A percentile compares a stretch with the other conserved stretches of the same genome.
These are phyloP conservation scores for Simalia tracyae DNA, from an alignment of 2,797 vertebrate genomes.

Conservation along the genomic window DNA sequence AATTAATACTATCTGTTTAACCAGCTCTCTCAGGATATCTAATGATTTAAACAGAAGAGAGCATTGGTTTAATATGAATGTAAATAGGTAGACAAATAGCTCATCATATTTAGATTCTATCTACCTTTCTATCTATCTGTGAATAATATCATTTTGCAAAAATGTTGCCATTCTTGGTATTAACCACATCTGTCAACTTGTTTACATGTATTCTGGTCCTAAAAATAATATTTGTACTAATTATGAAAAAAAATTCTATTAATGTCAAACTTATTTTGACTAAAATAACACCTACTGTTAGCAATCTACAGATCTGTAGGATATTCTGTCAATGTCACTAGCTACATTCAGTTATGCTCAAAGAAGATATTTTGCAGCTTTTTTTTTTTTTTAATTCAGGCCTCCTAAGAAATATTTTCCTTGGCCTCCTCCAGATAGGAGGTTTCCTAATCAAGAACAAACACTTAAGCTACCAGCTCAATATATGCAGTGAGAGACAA, in stretches of 20 bases:
- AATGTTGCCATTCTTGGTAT: not conserved
- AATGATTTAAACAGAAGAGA: not conserved
- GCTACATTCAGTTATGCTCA: not conserved
- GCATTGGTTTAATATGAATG: not conserved
- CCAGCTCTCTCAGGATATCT: not conserved
- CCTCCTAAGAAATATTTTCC: not conserved
- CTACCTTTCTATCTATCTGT: not conserved
- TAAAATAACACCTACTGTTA: slow-evolving; percentile 1
- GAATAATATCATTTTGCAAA: not conserved
- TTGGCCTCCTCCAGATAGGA: not conserved
- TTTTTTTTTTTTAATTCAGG: not conserved
- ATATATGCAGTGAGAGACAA: not conserved
- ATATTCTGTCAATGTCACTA: not conserved
- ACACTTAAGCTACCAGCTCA: not conserved
- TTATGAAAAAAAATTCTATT: not conserved
- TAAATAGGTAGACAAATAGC: not conserved
- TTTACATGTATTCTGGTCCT: not conserved
- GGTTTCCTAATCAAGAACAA: not conserved
- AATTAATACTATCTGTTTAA: not conserved
- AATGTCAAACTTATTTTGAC: not conserved
- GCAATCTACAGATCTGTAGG: not conserved
- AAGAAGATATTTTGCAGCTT: not conserved
- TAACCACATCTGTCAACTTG: not conserved
- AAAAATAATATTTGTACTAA: not conserved
- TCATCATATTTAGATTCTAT: not conserved